These are phyloP conservation scores for Lophotis ruficrista DNA, from an alignment of 2,113 vertebrate species.

Conservation along the genomic window DNA sequence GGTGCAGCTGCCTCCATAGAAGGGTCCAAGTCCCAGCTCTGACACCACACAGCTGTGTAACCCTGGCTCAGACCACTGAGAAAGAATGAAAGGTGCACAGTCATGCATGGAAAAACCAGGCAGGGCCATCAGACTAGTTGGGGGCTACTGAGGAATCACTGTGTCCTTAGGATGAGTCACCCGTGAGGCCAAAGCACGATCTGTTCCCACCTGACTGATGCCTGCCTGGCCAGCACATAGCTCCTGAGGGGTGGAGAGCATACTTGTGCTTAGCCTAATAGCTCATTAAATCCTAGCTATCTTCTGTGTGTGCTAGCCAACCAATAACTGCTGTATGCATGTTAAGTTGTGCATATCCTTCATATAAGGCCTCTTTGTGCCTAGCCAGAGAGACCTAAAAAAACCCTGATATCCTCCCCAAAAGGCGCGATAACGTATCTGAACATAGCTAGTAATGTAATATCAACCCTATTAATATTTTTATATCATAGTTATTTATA, in stretches of 20 bases:
- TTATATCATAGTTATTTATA: neutral
- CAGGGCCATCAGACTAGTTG: neutral
- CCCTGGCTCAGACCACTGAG: neutral
- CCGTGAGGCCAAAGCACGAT: neutral
- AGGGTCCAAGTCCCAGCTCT: neutral
- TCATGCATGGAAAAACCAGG: neutral
- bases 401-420: rapidly evolving
- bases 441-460: neutral
- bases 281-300: neutral
- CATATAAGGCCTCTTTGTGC: neutral
- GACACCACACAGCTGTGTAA: neutral
- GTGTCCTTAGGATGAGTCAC: neutral
- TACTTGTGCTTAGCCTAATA: neutral
- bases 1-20: neutral
- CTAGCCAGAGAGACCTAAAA: neutral
- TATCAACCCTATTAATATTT: neutral
- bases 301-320: neutral
- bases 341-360: neutral
- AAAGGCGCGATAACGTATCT: neutral
- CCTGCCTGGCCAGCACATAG: neutral
- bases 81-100: neutral
- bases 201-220: neutral
- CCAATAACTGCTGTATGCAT: neutral
- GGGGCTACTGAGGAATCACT: neutral
- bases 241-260: rapidly evolving